phyloP scores from a whole-genome alignment of 2,888 invertebrate genomes.

The Agrochola lota region DNA sequence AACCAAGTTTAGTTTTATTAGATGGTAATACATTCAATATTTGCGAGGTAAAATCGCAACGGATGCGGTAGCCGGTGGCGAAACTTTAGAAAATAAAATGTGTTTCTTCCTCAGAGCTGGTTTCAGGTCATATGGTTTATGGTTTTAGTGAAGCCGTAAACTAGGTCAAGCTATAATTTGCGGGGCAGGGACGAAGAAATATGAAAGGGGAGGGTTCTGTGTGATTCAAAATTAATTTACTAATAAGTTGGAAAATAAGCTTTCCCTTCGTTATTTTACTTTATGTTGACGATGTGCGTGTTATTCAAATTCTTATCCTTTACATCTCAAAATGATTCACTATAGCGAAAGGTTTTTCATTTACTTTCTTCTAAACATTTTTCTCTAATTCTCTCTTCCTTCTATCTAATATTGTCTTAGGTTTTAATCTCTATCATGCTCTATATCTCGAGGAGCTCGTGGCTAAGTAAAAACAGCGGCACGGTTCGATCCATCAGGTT shows the following conservation, averaged over 20 bases:
- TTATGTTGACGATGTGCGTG: not conserved
- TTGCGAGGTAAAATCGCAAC: conserved; percentile 12
- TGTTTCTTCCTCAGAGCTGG: not conserved
- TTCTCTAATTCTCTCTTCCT: too few species aligned
- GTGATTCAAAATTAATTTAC: not conserved
- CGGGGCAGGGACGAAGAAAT: not conserved
- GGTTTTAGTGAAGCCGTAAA: conserved; percentile 14
- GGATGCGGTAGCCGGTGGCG: conserved; percentile 10
- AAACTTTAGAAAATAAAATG: conserved; percentile 9
- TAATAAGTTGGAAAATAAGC: not conserved
- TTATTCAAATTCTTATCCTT: not conserved
- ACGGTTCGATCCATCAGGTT: too few species aligned
- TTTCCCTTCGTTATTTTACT: too few species aligned
- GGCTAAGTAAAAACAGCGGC: too few species aligned
- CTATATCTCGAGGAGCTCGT: too few species aligned
- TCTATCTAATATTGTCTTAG: not conserved
- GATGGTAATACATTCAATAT: conserved; percentile 16
- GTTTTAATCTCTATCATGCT: not conserved
- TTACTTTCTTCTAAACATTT: not conserved
- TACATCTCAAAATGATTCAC: not conserved
- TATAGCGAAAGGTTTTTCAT: not conserved
- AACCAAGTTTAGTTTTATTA: conserved; percentile 32
- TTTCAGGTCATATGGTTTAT: conserved; percentile 12
- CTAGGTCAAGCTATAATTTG: conserved; percentile 7
- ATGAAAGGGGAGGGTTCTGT: not conserved